Base-by-base conservation (phyloP, 2,113 vertebrate species). In the Pungitius pungitius region DNA sequence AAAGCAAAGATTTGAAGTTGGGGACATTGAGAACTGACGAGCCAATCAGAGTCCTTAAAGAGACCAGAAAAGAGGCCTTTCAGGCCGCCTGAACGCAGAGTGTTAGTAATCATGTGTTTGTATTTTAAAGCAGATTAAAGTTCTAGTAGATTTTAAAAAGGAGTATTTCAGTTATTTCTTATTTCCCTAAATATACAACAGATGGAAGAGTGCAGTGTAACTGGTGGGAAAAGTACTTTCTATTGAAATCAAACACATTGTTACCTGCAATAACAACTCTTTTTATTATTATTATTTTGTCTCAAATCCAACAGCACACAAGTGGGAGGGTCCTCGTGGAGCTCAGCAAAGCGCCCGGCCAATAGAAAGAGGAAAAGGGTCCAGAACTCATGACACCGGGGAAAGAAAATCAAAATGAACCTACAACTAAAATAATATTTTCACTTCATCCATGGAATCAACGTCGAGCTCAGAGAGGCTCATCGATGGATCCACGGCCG, bases 231-330 rank as follows among this genome's bases (percentile, higher is more conserved):
- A n/a, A n/a, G n/a, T n/a, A n/a, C 24, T 20, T 15, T 56, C 7
- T 11, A 45, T 60, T 39, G 2, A 33, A 86, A 84, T 2, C 42
- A 80, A n/a, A 82, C 11, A 78, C 77, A 65, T 15, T 0, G 54
- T 12, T 3, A 37, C n/a, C n/a, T 20, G 22, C 61, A 66, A 37
- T 26, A 73, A 26, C 11, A 73, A 57, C 51, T 80, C 40, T 81
- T 73, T 83, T 76, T 72, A 69, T 80, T 80, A 60, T 76, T 86
- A 80, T 91, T 77, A 56, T 85, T 86, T 86, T 76, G 45, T 87
- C 86, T 90, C 80, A 90, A 92, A 92, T 90, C 82, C 87, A 89
- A 74, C 82, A 90, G 85, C 89, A 65, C 72, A 86, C 80, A 88
- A 75, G 67, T 60, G 59, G 55, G 81, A 66, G 85, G 66, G 17